Evolutionary conservation across 2,113 vertebrate genomes (phyloP), one percentile per base, ranked within the genome.

Genomic region (Cheilinus undulatus): DNA sequence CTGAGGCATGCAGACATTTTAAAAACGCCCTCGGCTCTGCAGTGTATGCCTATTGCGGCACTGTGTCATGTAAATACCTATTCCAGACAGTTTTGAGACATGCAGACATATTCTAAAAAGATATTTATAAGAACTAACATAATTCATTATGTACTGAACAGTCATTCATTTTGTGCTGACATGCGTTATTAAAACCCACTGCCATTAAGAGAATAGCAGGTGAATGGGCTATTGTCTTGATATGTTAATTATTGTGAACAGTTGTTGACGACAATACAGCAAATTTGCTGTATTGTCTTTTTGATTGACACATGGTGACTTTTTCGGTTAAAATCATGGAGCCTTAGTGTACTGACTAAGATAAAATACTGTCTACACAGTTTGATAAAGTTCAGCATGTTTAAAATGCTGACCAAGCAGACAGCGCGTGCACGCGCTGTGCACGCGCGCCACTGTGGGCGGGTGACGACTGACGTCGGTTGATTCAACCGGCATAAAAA

Each of bases 41-140:
- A 43, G 76, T 12, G 73, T 3, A 3, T 51, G 34, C 4, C 58
- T 22, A 20, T 61, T 65, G 73, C 60, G 59, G 30, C 63, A 69
- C 3, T 20, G 43, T 23, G 42, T 24, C 20, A 9, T 22, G 13
- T 12, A 11, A 14, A 26, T 52, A 53, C 5, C 4, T n/a, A 12
- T 32, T 11, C 3, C 20, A 40, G 6, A 48, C 50, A 20, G 7
- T 26, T 49, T 4, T 1, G 7, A 5, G 23, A 5, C 11, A 20
- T 5, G 2, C 15, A 32, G 26, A 48, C 24, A 38, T 19, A 3
- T n/a, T 38, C 22, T 19, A 36, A n/a, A 2, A 4, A 7, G 40
- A 38, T 12, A 28, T 49, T 24, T 4, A 11, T 3, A 6, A 20
- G 1, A 38, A n/a, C 7, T 11, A 11, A 49, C 19, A 0, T 3